Evolutionary conservation across 2,113 vertebrate species (phyloP).

Genomic region (Ictalurus furcatus): DNA sequence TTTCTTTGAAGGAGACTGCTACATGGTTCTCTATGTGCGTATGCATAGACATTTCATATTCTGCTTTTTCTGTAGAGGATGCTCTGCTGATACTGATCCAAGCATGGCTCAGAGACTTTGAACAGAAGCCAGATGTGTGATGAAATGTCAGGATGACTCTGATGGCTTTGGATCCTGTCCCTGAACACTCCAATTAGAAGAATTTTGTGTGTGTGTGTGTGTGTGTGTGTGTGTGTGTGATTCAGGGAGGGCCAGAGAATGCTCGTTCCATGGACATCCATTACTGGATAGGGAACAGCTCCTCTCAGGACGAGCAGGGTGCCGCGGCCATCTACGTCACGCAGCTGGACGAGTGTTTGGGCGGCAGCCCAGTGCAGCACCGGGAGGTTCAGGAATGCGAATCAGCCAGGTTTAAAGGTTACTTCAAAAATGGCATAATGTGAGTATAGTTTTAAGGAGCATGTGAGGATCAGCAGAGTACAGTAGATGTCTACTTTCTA

Average conservation of each 20-base stretch:
- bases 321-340: constrained; percentile 78
- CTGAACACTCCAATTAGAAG: not conserved
- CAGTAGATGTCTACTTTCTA: not conserved
- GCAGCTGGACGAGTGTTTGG: constrained; percentile 78
- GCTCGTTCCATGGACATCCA: constrained; percentile 74
- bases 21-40: constrained; percentile 84
- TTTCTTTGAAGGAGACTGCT: constrained; percentile 90
- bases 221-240: constrained; percentile 5
- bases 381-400: constrained; percentile 83
- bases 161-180: not conserved
- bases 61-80: constrained; percentile 1
- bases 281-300: constrained; percentile 84
- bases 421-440: constrained; percentile 86
- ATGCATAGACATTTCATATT: not conserved
- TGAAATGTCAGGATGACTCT: not conserved
- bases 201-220: not conserved
- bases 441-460: constrained; percentile 66
- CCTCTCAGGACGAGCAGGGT: constrained; percentile 86
- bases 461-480: not conserved
- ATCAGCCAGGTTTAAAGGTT: constrained; percentile 81
- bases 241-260: constrained; percentile 69
- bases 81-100: too few species aligned
- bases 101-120: not conserved
- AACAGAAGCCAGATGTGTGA: not conserved
- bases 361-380: constrained; percentile 81